A percentile compares a stretch with the other conserved stretches of the same genome.
Conservation (phyloP, 2,888 invertebrate species). For the Cheilosia soror region DNA sequence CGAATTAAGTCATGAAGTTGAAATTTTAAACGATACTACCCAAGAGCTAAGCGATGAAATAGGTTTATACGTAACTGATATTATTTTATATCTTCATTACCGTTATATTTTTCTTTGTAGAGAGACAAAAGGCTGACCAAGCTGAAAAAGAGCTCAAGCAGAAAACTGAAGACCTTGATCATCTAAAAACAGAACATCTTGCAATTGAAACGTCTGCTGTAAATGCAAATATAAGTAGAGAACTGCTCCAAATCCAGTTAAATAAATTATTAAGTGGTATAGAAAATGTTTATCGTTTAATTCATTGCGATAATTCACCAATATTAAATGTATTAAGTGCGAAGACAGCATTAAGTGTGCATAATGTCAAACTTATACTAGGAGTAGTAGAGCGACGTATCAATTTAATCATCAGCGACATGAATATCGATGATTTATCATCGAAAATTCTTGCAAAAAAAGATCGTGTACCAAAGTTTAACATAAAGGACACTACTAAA, state of each 20-base stretch:
- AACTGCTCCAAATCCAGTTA: conserved; percentile 78
- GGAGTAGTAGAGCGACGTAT: conserved; percentile 91
- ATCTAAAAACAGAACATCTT: conserved; percentile 78
- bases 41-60: conserved; percentile 87
- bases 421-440: conserved; percentile 81
- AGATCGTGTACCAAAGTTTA: conserved; percentile 83
- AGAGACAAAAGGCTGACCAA: conserved; percentile 81
- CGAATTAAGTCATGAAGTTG: conserved; percentile 93
- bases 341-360: conserved; percentile 88
- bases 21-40: conserved; percentile 89
- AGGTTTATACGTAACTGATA: conserved; percentile 81
- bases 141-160: conserved; percentile 80
- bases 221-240: conserved; percentile 79
- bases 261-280: conserved; percentile 84
- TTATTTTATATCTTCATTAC: not conserved
- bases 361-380: conserved; percentile 92
- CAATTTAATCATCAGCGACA: conserved; percentile 80
- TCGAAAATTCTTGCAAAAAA: conserved; percentile 82
- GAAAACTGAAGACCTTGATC: conserved; percentile 81
- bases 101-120: conserved; percentile 70
- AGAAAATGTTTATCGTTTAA: conserved; percentile 84
- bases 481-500: conserved; percentile 82
- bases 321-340: conserved; percentile 89
- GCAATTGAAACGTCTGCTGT: conserved; percentile 79
- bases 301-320: conserved; percentile 90